These are phyloP conservation scores for Gymnocypris eckloni DNA, from an alignment of 2,797 vertebrate species.

Conservation along the genomic window DNA sequence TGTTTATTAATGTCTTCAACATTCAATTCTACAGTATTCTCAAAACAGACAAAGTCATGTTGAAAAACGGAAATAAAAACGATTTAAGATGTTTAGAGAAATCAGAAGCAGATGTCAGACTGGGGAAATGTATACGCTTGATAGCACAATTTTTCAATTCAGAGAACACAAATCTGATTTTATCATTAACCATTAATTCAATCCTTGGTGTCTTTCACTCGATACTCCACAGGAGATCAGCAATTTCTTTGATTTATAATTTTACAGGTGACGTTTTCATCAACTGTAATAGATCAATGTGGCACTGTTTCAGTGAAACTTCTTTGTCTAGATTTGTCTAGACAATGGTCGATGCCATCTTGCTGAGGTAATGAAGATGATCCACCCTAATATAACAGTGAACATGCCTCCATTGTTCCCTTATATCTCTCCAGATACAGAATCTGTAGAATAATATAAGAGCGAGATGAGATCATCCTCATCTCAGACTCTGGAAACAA, in stretches of 20 bases:
- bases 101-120: neutral
- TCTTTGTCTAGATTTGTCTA: conserved; percentile 5
- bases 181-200: too few species aligned
- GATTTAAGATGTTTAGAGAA: neutral
- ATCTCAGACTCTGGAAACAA: conserved; percentile 37
- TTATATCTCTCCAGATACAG: conserved; percentile 14
- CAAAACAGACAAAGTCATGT: neutral
- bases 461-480: conserved; percentile 37
- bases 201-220: too few species aligned
- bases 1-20: neutral
- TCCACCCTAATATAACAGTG: conserved; percentile 12
- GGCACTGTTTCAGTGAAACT: neutral
- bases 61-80: neutral
- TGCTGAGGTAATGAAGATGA: conserved; percentile 9
- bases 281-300: neutral
- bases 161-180: neutral
- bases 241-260: neutral
- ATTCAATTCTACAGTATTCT: neutral
- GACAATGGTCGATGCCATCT: conserved; percentile 1
- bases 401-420: conserved; percentile 33
- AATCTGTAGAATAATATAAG: conserved; percentile 19
- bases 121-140: neutral
- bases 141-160: neutral
- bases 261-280: neutral
- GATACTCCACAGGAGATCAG: neutral